Percentiles rank a stretch among this genome's conserved stretches.
Evolutionary conservation across 1,140 invertebrate species (phyloP).

Genomic region (Zaprionus africanus): DNA sequence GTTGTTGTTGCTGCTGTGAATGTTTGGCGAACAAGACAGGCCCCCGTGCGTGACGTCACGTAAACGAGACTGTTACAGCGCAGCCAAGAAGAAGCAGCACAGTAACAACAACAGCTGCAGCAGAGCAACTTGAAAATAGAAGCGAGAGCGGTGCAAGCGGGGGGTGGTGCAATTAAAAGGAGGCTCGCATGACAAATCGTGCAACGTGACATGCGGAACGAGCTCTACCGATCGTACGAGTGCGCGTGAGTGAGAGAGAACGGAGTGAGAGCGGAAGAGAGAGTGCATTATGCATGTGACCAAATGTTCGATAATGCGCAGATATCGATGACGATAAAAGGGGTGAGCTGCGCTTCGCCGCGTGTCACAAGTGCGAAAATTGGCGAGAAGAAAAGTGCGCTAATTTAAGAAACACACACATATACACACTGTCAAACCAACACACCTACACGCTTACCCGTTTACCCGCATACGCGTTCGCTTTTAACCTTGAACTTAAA

Average conservation of each 20-base stretch:
- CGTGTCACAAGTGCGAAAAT: conserved; percentile 52
- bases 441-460: neutral
- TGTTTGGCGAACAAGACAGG: conserved; percentile 50
- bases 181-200: conserved; percentile 31
- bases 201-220: conserved; percentile 60
- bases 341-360: neutral
- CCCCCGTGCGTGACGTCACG: conserved; percentile 79
- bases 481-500: conserved; percentile 68
- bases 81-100: conserved; percentile 20
- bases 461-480: conserved; percentile 1
- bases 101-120: conserved; percentile 12
- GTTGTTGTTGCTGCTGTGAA: conserved; percentile 42
- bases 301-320: conserved; percentile 50
- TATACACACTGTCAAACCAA: neutral
- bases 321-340: conserved; percentile 40
- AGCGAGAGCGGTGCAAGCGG: neutral
- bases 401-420: conserved; percentile 48
- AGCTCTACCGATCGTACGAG: conserved; percentile 1
- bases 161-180: neutral
- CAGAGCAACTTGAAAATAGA: conserved; percentile 37
- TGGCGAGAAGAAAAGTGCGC: conserved; percentile 35
- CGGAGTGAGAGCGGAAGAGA: neutral
- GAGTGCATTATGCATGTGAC: conserved; percentile 56
- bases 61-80: conserved; percentile 65
- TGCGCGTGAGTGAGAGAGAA: neutral